Conservation (phyloP, 30 jellyfish, hydroid and myxozoan species). For the Aurelia aurita region DNA sequence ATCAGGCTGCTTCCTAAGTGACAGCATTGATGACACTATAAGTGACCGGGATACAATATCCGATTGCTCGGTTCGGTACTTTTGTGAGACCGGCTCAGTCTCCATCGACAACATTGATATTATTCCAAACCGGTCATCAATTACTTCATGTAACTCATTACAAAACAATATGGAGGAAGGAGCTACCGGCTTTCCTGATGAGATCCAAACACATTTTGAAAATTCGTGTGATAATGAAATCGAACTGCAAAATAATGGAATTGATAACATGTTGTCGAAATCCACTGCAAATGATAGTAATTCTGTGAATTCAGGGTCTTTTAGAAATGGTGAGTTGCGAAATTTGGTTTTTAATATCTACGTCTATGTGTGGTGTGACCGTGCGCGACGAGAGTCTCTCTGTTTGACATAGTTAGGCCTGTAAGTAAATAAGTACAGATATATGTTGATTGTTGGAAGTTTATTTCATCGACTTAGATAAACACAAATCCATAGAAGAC, state of each 20-base stretch:
- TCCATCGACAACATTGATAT: not conserved
- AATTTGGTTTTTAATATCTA: too few species aligned
- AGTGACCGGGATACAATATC: conserved; percentile 50
- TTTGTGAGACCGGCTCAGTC: conserved; percentile 34
- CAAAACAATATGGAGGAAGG: conserved; percentile 35
- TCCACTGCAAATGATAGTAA: not conserved
- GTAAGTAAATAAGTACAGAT: too few species aligned
- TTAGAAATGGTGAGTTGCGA: conserved; percentile 13
- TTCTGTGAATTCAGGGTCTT: not conserved
- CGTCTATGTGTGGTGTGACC: too few species aligned
- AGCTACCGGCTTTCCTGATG: not conserved
- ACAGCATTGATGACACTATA: conserved; percentile 54
- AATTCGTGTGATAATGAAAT: not conserved
- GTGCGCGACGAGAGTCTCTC: too few species aligned
- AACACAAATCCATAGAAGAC: too few species aligned
- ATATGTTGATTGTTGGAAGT: too few species aligned
- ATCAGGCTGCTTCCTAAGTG: conserved; percentile 59
- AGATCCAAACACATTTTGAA: not conserved
- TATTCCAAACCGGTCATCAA: not conserved
- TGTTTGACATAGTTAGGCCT: too few species aligned
- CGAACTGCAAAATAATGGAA: not conserved
- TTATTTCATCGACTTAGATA: too few species aligned
- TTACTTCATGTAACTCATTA: conserved; percentile 9
- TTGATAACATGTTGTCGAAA: conserved; percentile 12
- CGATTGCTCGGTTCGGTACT: conserved; percentile 62